Conservation (phyloP, 2,888 invertebrate species). For the Lepidochrysops patricia region DNA sequence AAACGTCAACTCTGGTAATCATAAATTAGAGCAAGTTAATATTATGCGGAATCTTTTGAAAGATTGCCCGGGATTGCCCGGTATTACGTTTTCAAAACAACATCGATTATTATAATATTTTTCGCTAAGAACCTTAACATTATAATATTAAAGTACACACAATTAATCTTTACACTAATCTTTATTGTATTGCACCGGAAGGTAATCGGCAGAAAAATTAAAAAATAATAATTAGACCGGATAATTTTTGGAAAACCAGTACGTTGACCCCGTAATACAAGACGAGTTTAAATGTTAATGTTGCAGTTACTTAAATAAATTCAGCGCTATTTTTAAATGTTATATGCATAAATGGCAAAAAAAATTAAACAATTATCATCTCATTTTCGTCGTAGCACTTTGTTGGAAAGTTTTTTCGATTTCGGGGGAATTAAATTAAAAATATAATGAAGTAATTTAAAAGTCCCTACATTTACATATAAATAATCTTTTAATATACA, state of each 20-base stretch:
- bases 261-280: background rate
- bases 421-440: too few species aligned
- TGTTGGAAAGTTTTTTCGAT: background rate
- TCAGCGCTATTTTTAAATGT: background rate
- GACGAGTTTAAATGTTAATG: background rate
- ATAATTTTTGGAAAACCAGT: slow-evolving; percentile 1
- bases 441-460: too few species aligned
- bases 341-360: background rate
- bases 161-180: background rate
- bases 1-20: too few species aligned
- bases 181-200: background rate
- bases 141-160: background rate
- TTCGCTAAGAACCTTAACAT: background rate
- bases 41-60: too few species aligned
- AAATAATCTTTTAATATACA: too few species aligned
- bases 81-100: too few species aligned
- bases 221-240: background rate
- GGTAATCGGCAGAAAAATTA: background rate
- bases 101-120: too few species aligned
- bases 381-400: background rate
- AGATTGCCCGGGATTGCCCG: too few species aligned
- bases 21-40: too few species aligned
- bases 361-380: background rate
- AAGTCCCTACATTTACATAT: too few species aligned
- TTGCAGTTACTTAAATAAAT: background rate